Conservation (phyloP, 2,888 invertebrate genomes). For the Galeruca laticollis region DNA sequence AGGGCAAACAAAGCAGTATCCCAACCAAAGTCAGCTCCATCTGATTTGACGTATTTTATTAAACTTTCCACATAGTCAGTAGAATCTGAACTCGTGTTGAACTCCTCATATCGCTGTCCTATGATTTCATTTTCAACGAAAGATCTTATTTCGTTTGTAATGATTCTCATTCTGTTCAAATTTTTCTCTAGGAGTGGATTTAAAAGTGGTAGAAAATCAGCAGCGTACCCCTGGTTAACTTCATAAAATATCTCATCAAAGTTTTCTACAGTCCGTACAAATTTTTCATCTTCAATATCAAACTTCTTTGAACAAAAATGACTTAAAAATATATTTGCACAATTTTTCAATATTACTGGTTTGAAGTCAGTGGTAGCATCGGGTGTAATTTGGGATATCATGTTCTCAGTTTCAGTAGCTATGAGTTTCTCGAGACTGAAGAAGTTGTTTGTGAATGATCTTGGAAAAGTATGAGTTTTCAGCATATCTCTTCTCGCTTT, state of each 20-base stretch:
- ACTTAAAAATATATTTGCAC: slow-evolving; percentile 73
- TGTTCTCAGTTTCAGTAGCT: slow-evolving; percentile 61
- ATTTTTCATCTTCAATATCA: slow-evolving; percentile 64
- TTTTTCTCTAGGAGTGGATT: slow-evolving; percentile 69
- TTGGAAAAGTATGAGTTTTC: slow-evolving; percentile 71
- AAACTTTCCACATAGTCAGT: slow-evolving; percentile 73
- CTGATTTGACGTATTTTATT: slow-evolving; percentile 69
- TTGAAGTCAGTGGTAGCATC: slow-evolving; percentile 61
- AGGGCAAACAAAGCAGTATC: slow-evolving; percentile 69
- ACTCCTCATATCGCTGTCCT: slow-evolving; percentile 64
- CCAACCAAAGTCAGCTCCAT: slow-evolving; percentile 66
- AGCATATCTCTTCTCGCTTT: slow-evolving; percentile 73
- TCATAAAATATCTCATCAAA: slow-evolving; percentile 77
- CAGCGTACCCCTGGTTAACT: slow-evolving; percentile 76
- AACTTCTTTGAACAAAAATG: slow-evolving; percentile 73
- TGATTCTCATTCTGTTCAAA: slow-evolving; percentile 67
- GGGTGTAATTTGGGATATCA: slow-evolving; percentile 51
- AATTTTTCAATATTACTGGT: slow-evolving; percentile 68
- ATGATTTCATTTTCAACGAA: slow-evolving; percentile 70
- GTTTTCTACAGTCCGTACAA: slow-evolving; percentile 68
- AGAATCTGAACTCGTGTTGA: slow-evolving; percentile 57
- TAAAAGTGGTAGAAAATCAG: slow-evolving; percentile 76
- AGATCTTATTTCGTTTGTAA: slow-evolving; percentile 69
- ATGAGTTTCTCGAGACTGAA: slow-evolving; percentile 69
- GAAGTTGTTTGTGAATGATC: slow-evolving; percentile 70